Base-by-base conservation (phyloP, 1,140 invertebrate genomes). In the Trissolcus basalis region DNA sequence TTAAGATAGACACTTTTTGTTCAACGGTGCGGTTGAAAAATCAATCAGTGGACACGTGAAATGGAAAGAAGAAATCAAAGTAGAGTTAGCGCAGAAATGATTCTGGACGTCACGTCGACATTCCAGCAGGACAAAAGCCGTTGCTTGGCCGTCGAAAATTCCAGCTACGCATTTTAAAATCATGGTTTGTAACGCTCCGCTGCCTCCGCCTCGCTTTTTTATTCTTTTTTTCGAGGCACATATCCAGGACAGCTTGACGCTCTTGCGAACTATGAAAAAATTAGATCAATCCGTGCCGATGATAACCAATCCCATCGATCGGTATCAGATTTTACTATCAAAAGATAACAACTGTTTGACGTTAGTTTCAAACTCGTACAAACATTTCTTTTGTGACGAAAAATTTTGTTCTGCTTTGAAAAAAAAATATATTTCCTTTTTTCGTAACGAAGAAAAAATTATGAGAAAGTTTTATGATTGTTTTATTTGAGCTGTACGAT, bases 121-220 rank as follows among this genome's bases (percentile, higher is more conserved):
- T 74, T 67, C 63, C 58, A 39, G 3, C 11, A 41, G 49, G 47
- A 51, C 41, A 76, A 76, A 76, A 49, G 35, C 49, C 64, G 64
- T 59, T 68, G 39, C 36, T 48, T 63, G 13, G 44, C 5, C 51
- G 35, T 51, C 47, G 32, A 77, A 80, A 75, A 74, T 54, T 32
- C 64, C 67, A 35, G 63, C 61, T 54, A 50, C 68, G 69, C 73
- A 77, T 78, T 77, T 70, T 73, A 33, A 74, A 80, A 78, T 71
- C 68, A 65, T 78, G 61, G 63, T 72, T 65, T 69, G 72, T 36
- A 60, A 78, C 75, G 79, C 79, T 80, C 45, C 72, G 70, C 61
- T 54, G 76, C 59, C 59, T 73, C 44, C 48, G 56, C 39, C 43
- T 43, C 54, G 47, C 65, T 59, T 73, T 80, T 68, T 60, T 48